Base-by-base conservation (phyloP, 2,888 invertebrate species). In the Drosophila ustulata region DNA sequence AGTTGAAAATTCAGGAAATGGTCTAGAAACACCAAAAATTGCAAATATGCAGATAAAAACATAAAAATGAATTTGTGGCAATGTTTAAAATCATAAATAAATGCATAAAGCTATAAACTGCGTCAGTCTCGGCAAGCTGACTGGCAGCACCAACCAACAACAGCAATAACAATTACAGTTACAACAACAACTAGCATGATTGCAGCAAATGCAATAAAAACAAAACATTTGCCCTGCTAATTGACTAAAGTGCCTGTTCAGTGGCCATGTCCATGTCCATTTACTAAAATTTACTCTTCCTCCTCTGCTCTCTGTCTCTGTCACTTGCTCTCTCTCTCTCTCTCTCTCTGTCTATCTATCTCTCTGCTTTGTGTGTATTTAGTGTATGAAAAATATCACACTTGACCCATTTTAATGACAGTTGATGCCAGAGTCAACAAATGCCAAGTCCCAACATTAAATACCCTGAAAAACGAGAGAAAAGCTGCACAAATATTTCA, bases 231-330 rank as follows among this genome's bases (percentile, higher is more conserved):
- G 67, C 66, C 76, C 76, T 61, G 78, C 83, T 83, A 85, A 83
- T 83, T 85, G 82, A 83, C 74, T 82, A 73, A 85, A 85, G 83
- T 82, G 82, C 82, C 71, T 63, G 66, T 64, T 67, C 61, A 32
- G 62, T 63, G 46, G 25, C 34, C 61, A 51, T 61, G 55, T 70
- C 53, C 71, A 71, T 71, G 49, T 70, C 47, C 55, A 62, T 62
- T 71, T 61, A 37, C 66, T 23, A 56, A 58, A 39, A 53, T 63
- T 7, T 30, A 32, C 43, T 41, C 4, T 9, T 6, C 4, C n/a
- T 6, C 6, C 2, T 4, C 37, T 4, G 4, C 25, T 39, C 67
- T 13, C 7, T 13, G 32, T 41, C 18, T 26, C 18, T 49, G 18
- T 18, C 18, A 18, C 18, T 18, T 18, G 18, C n/a, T 58, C 55